phyloP scores from a whole-genome alignment of 2,797 vertebrate species.

The Cephalopachus bancanus region DNA sequence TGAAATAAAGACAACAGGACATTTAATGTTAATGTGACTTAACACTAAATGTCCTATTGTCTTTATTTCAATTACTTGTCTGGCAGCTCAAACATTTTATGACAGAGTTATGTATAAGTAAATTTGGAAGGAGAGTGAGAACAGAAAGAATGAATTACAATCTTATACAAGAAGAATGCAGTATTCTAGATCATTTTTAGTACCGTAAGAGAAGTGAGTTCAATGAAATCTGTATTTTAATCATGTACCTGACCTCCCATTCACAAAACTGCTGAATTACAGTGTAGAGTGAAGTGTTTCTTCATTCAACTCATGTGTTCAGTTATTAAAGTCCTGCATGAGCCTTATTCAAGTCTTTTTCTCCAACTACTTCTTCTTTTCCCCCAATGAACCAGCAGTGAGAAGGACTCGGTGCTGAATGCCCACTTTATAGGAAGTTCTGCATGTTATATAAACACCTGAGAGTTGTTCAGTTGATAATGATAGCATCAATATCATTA shows the following conservation, averaged over 20 bases:
- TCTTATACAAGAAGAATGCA: background rate
- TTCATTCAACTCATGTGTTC: background rate
- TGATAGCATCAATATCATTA: background rate
- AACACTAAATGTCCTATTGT: too few relatives aligned
- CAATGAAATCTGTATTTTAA: background rate
- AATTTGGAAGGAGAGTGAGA: background rate
- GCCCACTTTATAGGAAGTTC: background rate
- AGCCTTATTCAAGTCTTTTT: background rate
- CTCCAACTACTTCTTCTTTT: background rate
- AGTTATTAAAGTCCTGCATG: background rate
- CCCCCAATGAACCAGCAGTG: background rate
- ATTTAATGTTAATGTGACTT: background rate
- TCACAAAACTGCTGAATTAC: constrained; percentile 8
- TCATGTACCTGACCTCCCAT: background rate
- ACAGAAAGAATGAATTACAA: background rate
- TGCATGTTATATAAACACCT: background rate
- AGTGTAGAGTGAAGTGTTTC: background rate
- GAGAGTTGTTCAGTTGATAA: background rate
- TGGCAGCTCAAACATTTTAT: background rate
- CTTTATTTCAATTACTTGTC: background rate
- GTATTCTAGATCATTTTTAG: background rate
- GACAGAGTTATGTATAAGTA: background rate
- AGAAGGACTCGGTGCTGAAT: background rate
- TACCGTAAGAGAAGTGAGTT: background rate
- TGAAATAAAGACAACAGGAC: background rate